These are phyloP conservation scores for Zalophus californianus DNA, from an alignment of 2,797 vertebrate genomes.

Conservation along the genomic window DNA sequence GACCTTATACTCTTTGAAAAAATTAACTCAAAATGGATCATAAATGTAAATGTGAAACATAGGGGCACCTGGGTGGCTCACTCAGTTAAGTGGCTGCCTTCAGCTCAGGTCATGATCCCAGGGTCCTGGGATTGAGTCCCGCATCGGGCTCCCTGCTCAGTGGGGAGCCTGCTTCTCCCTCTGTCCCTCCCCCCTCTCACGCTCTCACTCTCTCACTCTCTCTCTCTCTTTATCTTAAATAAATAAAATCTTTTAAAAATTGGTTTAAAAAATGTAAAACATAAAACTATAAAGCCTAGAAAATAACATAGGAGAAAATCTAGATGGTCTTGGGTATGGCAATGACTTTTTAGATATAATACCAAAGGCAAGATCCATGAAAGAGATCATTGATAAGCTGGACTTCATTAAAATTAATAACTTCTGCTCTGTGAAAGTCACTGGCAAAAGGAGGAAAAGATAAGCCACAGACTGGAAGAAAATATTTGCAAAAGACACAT, in stretches of 20 bases:
- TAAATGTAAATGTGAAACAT: not conserved
- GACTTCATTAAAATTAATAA: constrained; percentile 13
- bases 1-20: not conserved
- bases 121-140: too few species aligned
- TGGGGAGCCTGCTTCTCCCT: too few species aligned
- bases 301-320: not conserved
- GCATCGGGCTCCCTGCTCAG: too few species aligned
- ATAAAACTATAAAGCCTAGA: not conserved
- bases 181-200: too few species aligned
- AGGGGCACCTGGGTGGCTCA: not conserved
- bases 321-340: not conserved
- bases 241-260: too few species aligned
- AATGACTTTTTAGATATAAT: not conserved
- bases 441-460: not conserved
- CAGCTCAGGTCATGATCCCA: too few species aligned
- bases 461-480: not conserved
- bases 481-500: not conserved
- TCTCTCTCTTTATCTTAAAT: too few species aligned
- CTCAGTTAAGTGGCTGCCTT: too few species aligned
- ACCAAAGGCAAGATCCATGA: not conserved
- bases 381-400: not conserved
- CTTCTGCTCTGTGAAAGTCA: not conserved
- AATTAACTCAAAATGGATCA: not conserved
- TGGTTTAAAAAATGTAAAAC: not conserved
- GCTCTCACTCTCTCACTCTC: too few species aligned